phyloP scores from a whole-genome alignment of 2,113 vertebrate species.

The Cyphomyrus discorhynchus region DNA sequence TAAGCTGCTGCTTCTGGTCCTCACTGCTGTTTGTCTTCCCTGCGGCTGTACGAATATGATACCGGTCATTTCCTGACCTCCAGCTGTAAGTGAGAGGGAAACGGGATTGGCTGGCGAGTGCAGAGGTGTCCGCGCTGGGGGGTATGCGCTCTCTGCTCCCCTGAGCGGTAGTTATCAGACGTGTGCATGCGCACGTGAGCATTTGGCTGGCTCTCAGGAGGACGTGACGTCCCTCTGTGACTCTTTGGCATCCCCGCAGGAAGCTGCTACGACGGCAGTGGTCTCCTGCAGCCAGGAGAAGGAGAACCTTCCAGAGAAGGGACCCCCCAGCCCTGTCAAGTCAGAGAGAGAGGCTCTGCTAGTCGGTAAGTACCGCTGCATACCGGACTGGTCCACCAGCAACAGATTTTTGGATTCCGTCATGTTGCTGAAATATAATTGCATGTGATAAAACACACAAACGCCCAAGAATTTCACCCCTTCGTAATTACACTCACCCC shows the following conservation, averaged over 20 bases:
- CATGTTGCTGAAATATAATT: slow-evolving; percentile 14
- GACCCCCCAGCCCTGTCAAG: slow-evolving; percentile 66
- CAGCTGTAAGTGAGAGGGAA: not conserved
- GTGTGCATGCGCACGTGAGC: not conserved
- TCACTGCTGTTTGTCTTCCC: not conserved
- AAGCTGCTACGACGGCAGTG: slow-evolving; percentile 48
- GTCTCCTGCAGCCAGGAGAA: slow-evolving; percentile 82
- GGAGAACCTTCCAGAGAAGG: slow-evolving; percentile 70
- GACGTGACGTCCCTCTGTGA: slow-evolving; percentile 1
- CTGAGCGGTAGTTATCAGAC: not conserved
- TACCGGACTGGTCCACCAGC: too few relatives aligned
- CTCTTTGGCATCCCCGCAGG: slow-evolving; percentile 47
- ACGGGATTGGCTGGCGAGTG: not conserved
- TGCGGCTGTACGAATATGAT: not conserved
- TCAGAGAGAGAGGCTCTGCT: slow-evolving; percentile 85
- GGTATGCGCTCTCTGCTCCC: not conserved
- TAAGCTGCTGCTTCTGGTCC: not conserved
- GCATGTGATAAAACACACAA: not conserved
- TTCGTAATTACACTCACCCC: slow-evolving; percentile 9
- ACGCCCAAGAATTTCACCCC: not conserved
- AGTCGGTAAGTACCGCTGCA: slow-evolving; percentile 68
- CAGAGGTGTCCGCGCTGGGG: not conserved
- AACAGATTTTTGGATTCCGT: not conserved
- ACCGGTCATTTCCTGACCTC: not conserved
- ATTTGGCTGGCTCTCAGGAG: not conserved